These are phyloP conservation scores for Amazona ochrocephala DNA, from an alignment of 2,797 vertebrate species.

Conservation along the genomic window DNA sequence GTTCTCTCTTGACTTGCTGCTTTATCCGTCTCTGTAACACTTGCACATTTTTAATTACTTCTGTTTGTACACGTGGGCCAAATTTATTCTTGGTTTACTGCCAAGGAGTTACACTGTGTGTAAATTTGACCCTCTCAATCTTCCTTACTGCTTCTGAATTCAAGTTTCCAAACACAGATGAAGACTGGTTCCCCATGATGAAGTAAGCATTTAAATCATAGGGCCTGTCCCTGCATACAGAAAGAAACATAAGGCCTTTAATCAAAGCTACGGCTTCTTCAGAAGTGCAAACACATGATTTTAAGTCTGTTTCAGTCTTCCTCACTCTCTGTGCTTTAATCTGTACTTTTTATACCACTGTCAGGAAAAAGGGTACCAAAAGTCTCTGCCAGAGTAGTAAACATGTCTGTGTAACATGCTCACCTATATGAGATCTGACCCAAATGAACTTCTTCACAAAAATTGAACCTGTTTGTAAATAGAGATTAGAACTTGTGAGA, in stretches of 20 bases:
- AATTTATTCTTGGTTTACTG: slow-evolving; percentile 38
- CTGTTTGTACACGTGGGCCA: slow-evolving; percentile 29
- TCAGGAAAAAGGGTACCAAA: not conserved
- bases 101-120: not conserved
- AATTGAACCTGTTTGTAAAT: not conserved
- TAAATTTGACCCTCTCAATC: not conserved
- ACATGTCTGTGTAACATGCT: not conserved
- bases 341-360: not conserved
- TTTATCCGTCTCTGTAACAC: slow-evolving; percentile 3
- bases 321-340: not conserved
- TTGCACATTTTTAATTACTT: slow-evolving; percentile 53
- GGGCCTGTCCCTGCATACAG: not conserved
- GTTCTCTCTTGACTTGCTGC: slow-evolving; percentile 15
- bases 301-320: not conserved
- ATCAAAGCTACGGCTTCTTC: not conserved
- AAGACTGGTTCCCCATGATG: not conserved
- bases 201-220: not conserved
- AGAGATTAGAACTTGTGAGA: not conserved
- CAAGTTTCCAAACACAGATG: not conserved
- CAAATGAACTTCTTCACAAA: not conserved
- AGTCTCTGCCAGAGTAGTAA: not conserved
- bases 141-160: not conserved
- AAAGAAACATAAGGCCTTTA: not conserved
- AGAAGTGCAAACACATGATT: not conserved
- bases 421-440: not conserved